Base-by-base conservation (phyloP, 2,888 invertebrate species). In the Reticulitermes lucifugus region DNA sequence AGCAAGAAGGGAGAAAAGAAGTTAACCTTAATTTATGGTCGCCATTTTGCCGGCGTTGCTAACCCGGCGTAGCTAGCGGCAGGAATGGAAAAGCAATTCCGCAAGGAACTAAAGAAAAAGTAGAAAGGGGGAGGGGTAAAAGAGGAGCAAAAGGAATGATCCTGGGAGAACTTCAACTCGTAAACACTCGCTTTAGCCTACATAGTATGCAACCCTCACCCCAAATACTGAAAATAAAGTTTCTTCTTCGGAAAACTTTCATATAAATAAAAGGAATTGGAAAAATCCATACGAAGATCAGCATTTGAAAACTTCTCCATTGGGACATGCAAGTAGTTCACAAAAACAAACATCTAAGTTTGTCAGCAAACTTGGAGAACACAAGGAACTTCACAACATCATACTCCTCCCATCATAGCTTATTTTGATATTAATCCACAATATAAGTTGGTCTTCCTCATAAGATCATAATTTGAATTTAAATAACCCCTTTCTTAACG, bases 81-180 rank as follows among this genome's bases (percentile, higher is more conserved):
- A 83, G 85, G 83, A 85, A 85, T 83, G 85, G 83, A 83, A 83
- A 85, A 85, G 85, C 83, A 83, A 85, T 85, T 85, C 85, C 77
- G 65, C 43, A 46, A 84, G 79, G 77, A 79, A 79, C 55, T 51
- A 77, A 77, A 55, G 60, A 80, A 80, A 60, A 80, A 80, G 71
- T 46, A 73, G 41, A 65, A n/a, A 22, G 79, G 79, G 43, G 65
- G 55, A 12, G 21, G 59, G 14, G 29, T 43, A 59, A 60, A 43
- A 43, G 59, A n/a, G 77, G 79, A 59, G 75, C 12, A 65, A 43
- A n/a, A 83, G 73, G 73, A 73, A 73, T 35, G 35, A 35, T 73
- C 73, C 41, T 73, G 73, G 73, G 73, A 73, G 73, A 73, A 21
- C 41, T 73, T 41, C 55, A 73, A 75, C 21, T 70, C 85, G 83